These are phyloP conservation scores for Melanargia galathea DNA, from an alignment of 2,888 invertebrate genomes.

Conservation along the genomic window DNA sequence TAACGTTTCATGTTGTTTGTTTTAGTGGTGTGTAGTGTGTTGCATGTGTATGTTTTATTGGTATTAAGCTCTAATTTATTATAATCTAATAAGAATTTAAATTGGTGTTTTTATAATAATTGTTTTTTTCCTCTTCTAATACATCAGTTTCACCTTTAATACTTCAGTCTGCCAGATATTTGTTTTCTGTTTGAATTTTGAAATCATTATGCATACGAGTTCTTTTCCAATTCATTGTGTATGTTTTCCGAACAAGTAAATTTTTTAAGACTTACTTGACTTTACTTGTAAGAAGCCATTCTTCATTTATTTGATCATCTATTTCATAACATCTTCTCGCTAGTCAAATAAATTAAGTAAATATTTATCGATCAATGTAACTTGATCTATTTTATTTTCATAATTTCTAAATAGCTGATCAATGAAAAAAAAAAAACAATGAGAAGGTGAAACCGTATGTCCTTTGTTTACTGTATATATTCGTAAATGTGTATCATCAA, in stretches of 20 bases:
- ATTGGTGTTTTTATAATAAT: conserved; percentile 33
- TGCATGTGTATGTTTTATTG: conserved; percentile 66
- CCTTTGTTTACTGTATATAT: conserved; percentile 43
- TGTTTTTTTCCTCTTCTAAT: conserved; percentile 29
- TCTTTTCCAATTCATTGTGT: neutral
- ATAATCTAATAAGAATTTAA: conserved; percentile 30
- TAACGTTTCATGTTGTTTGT: conserved; percentile 43
- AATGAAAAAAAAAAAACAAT: conserved; percentile 13
- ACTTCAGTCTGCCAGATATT: neutral
- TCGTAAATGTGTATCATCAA: conserved; percentile 51
- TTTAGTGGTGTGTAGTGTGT: conserved; percentile 45
- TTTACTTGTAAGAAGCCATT: neutral
- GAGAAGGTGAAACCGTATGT: conserved; percentile 57
- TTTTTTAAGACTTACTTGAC: neutral
- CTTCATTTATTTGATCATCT: neutral
- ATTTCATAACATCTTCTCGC: neutral
- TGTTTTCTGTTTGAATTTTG: neutral
- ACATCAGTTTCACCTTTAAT: conserved; percentile 39
- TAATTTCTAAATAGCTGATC: conserved; percentile 5
- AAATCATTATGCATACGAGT: neutral
- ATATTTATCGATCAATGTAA: too few relatives aligned
- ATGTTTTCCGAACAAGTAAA: neutral
- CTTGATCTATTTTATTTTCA: neutral
- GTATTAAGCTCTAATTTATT: conserved; percentile 44
- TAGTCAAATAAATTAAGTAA: too few relatives aligned